Percentiles rank a stretch among this genome's conserved stretches.
Conservation (phyloP, 2,888 invertebrate genomes). For the Xylophagus ater region DNA sequence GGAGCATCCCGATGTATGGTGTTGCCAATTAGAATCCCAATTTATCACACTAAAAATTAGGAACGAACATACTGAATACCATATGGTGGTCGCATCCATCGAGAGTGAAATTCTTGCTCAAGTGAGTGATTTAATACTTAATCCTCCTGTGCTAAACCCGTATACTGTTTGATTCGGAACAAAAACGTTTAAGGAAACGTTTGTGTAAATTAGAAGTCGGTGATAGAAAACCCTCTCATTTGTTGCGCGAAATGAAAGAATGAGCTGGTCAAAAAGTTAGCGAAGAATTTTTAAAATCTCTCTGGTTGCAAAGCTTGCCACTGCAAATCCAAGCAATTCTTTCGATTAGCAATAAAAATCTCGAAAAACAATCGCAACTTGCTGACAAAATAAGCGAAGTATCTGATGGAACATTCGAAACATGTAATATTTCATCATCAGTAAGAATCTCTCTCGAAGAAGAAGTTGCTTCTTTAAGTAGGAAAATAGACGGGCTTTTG, state of each 20-base stretch:
- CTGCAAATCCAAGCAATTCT: slow-evolving; percentile 18
- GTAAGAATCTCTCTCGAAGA: no score
- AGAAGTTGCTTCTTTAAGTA: no score
- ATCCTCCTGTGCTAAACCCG: slow-evolving; percentile 15
- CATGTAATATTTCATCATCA: no score
- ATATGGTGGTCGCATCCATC: slow-evolving; percentile 21
- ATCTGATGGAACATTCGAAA: background rate
- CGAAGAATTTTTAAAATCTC: slow-evolving; percentile 19
- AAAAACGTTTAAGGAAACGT: slow-evolving; percentile 18
- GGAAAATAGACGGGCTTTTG: background rate
- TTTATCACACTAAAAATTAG: slow-evolving; percentile 18
- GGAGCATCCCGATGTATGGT: slow-evolving; percentile 19
- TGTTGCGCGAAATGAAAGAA: slow-evolving; percentile 21
- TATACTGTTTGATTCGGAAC: slow-evolving; percentile 20
- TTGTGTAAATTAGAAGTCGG: slow-evolving; percentile 20
- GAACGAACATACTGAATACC: slow-evolving; percentile 20
- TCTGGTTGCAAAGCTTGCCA: slow-evolving; percentile 22
- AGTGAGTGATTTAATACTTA: slow-evolving; percentile 21
- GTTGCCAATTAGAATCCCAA: slow-evolving; percentile 22
- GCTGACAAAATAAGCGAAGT: slow-evolving; percentile 16
- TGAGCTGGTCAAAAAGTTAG: slow-evolving; percentile 18
- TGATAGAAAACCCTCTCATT: slow-evolving; percentile 21
- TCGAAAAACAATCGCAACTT: slow-evolving; percentile 14
- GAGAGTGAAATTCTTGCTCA: slow-evolving; percentile 20
- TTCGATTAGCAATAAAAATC: slow-evolving; percentile 16